A percentile compares a stretch with the other conserved stretches of the same genome.
phyloP scores from a whole-genome alignment of 2,888 invertebrate genomes.

The Melinaea menophilus region DNA sequence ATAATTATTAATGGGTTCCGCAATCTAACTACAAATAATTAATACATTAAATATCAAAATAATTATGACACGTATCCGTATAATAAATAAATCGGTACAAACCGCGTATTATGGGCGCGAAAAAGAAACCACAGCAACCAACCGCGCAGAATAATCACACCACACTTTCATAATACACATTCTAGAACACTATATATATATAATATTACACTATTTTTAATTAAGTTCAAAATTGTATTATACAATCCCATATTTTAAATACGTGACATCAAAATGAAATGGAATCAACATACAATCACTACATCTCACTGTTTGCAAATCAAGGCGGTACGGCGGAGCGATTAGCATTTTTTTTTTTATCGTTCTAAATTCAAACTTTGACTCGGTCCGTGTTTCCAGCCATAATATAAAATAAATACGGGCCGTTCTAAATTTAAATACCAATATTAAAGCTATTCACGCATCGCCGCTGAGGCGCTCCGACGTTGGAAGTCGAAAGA shows the following conservation, averaged over 20 bases:
- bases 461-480: slow-evolving; percentile 29
- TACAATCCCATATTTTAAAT: slow-evolving; percentile 7
- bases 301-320: slow-evolving; percentile 70
- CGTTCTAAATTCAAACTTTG: slow-evolving; percentile 57
- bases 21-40: background rate
- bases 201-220: no score
- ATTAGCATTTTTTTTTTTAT: slow-evolving; percentile 58
- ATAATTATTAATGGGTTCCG: slow-evolving; percentile 1
- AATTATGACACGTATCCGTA: slow-evolving; percentile 17
- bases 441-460: slow-evolving; percentile 22
- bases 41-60: slow-evolving; percentile 11
- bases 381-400: slow-evolving; percentile 51
- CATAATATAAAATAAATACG: background rate
- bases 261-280: slow-evolving; percentile 19
- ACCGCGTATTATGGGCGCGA: slow-evolving; percentile 43
- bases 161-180: slow-evolving; percentile 37
- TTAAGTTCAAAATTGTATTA: no score
- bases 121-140: slow-evolving; percentile 44
- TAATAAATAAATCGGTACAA: slow-evolving; percentile 32
- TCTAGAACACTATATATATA: no score
- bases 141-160: slow-evolving; percentile 47
- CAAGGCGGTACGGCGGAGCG: slow-evolving; percentile 49
- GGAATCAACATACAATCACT: slow-evolving; percentile 71
- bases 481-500: slow-evolving; percentile 34
- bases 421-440: slow-evolving; percentile 6